Evolutionary conservation across 2,797 vertebrate genomes (phyloP).

Genomic region (Rhadinocentrus ornatus): DNA sequence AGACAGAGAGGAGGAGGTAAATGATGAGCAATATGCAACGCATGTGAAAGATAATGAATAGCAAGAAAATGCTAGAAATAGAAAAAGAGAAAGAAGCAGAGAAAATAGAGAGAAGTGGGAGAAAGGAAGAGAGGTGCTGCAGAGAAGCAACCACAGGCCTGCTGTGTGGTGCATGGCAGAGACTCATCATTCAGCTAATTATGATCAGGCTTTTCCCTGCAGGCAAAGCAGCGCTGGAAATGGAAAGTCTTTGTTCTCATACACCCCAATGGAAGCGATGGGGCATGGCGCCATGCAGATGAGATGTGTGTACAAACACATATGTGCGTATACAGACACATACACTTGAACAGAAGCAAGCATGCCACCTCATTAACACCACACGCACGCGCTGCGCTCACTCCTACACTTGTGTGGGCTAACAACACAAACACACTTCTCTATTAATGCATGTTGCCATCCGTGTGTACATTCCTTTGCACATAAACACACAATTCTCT

Average conservation of each 20-base stretch:
- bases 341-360: slow-evolving; percentile 57
- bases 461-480: slow-evolving; percentile 31
- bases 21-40: slow-evolving; percentile 44
- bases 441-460: slow-evolving; percentile 55
- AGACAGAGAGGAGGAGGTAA: slow-evolving; percentile 32
- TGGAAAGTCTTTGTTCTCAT: slow-evolving; percentile 86
- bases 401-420: slow-evolving; percentile 42
- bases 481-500: slow-evolving; percentile 42
- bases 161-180: slow-evolving; percentile 81
- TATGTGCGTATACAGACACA: slow-evolving; percentile 49
- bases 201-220: slow-evolving; percentile 86
- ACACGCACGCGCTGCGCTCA: slow-evolving; percentile 47
- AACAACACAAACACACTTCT: slow-evolving; percentile 28
- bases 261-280: slow-evolving; percentile 83
- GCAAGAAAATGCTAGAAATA: slow-evolving; percentile 66
- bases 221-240: slow-evolving; percentile 81
- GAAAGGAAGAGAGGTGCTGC: slow-evolving; percentile 56
- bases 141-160: slow-evolving; percentile 76
- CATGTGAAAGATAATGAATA: slow-evolving; percentile 63
- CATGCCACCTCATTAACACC: slow-evolving; percentile 63
- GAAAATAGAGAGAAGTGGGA: slow-evolving; percentile 51
- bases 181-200: slow-evolving; percentile 88
- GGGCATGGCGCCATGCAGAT: slow-evolving; percentile 83
- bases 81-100: slow-evolving; percentile 48
- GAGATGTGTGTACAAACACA: slow-evolving; percentile 69